Base-by-base conservation (phyloP, 2,888 invertebrate genomes). In the Axea sp. region DNA sequence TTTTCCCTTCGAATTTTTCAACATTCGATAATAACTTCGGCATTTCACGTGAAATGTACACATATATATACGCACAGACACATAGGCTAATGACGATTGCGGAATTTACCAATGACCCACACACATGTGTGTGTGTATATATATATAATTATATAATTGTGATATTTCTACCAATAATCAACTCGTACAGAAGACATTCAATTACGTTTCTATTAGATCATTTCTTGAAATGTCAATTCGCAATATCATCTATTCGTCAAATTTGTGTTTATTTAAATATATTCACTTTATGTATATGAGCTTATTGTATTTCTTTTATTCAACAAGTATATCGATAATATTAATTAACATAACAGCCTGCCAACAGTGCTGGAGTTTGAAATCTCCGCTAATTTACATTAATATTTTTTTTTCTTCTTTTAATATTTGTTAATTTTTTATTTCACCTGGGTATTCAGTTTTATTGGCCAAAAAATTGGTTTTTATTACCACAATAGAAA, bases 331-430 rank as follows among this genome's bases (percentile, higher is more conserved):
- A 84, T 84, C 78, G 81, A 83, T 83, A 84, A 83, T 87, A 83
- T 83, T 82, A 85, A 83, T 83, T 82, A 86, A 86, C 84, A 80
- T 83, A 87, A 86, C 86, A 87, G 85, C 83, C 85, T 86, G 86
- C 86, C 86, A 87, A 86, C 86, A 87, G 87, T 83, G 82, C 80
- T 80, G 84, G 80, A 79, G 81, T 8, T 35, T 26, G 3, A 8
- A 11, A 49, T 33, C 37, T 22, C 65, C 39, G 43, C 43, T 57
- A 60, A 51, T 72, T 62, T 69, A 53, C 76, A 71, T 37, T 49
- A 6, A 26, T 11, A 19, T 26, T 8, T 62, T n/a, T 4, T 11
- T 19, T 35, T 35, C 9, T 22, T 26, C 9, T 4, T n/a, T 37
- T 17, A n/a, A 9, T 11, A 12, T 33, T 19, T 9, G 0, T 35